phyloP scores from a whole-genome alignment of 2,113 vertebrate species.

The Tyrannus savana region DNA sequence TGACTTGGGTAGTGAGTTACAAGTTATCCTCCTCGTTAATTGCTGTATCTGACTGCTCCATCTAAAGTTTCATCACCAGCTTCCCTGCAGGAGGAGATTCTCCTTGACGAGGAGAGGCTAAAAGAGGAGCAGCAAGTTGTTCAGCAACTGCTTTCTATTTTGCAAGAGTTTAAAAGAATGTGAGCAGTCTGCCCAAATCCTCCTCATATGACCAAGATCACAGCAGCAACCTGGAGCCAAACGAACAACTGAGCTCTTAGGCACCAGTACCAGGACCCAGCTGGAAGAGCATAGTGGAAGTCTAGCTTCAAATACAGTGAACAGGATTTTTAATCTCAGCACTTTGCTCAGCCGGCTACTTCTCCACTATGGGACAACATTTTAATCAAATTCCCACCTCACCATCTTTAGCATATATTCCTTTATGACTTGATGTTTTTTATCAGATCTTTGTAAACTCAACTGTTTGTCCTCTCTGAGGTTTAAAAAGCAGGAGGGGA shows the following conservation, averaged over 20 bases:
- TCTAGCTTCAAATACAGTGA: background rate
- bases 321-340: background rate
- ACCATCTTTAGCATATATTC: background rate
- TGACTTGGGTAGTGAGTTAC: background rate
- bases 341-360: background rate
- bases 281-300: background rate
- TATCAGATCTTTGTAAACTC: background rate
- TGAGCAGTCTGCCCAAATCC: conserved; percentile 45
- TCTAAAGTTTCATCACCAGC: background rate
- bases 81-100: conserved; percentile 71
- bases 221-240: background rate
- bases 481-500: background rate
- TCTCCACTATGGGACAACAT: background rate
- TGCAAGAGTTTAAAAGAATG: conserved; percentile 88
- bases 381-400: conserved; percentile 10
- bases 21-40: background rate
- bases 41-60: background rate
- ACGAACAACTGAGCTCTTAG: background rate
- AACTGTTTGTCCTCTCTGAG: background rate
- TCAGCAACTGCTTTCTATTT: conserved; percentile 83
- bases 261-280: background rate
- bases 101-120: conserved; percentile 73
- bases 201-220: conserved; percentile 38
- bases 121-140: conserved; percentile 74
- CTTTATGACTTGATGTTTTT: background rate